Base-by-base conservation (phyloP, 2,113 vertebrate genomes). In the Stigmatopora nigra region DNA sequence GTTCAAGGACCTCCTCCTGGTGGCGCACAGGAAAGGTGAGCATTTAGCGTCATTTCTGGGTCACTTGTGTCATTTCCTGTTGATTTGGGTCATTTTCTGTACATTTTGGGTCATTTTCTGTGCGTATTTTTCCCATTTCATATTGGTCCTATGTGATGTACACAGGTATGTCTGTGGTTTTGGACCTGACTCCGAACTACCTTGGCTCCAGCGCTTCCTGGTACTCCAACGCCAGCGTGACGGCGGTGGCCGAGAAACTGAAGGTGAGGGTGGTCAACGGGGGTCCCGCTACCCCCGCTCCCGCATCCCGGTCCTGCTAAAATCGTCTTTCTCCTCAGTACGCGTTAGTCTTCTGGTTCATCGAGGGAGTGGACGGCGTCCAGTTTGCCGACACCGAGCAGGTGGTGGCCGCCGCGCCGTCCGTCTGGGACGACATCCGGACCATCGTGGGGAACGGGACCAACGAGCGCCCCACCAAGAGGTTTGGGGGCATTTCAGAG, bases 121-220 rank as follows among this genome's bases (percentile, higher is more conserved):
- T 31, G 25, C 25, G 35, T 7, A n/a, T 57, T 15, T 57, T 57
- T 22, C 55, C 7, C 16, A 36, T 10, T 14, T 22, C 12, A 16
- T 17, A 5, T 51, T 5, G 16, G 6, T 11, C 5, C 44, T 38
- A 49, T n/a, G 22, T 56, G 15, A 0, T 67, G 3, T 41, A 22
- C 48, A 5, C 67, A 96, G 94, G 88, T 49, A 87, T 95, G 36
- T 86, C 53, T 13, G 84, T 96, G 59, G 79, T 95, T 68, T 78
- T 96, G 84, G 93, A 95, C 62, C 80, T 96, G 68, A 95, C 92
- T 19, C 94, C 94, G 3, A 95, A 93, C 86, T 94, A 94, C 31
- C 73, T 1, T 13, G 88, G 92, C 10, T 53, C 80, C 1, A 61
- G 77, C 44, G 72, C 80, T 36, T 73, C 81, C 0, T 96, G 93